Evolutionary conservation across 2,113 vertebrate species (phyloP), one percentile per base, ranked within the genome.

Genomic region (Chloroceryle aenea): DNA sequence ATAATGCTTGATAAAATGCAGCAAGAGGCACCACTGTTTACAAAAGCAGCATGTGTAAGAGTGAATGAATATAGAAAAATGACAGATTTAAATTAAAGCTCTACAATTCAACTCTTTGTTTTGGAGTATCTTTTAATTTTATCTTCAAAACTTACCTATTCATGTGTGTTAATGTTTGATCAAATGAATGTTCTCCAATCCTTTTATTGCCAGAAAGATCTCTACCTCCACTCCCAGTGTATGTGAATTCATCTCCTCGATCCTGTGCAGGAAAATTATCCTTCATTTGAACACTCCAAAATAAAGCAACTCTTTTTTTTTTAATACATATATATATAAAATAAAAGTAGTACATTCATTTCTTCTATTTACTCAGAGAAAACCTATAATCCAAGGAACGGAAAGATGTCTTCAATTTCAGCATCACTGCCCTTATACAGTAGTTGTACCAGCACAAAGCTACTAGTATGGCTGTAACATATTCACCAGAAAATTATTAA

Each of bases 201-300:
- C 99, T 99, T 97, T 99, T 99, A 98, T 99, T 99, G 91, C 99
- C 99, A 73, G 99, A 99, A 95, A 99, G 99, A 98, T 99, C 99
- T 91, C 99, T 99, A 93, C 99, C 99, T 94, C 99, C 99, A 69
- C 99, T 99, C 73, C 99, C 99, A 43, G 99, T 99, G 96, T 99
- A 99, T 40, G 99, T 99, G 97, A 99, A 99, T 97, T 99, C 99
- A 97, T 99, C 99, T 52, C 99, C 99, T 96, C 99, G 98, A 93
- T 99, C 99, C 99, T 99, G 89, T 66, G 93, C 75, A 76, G 93
- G 71, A 97, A 97, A 76, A 97, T 96, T 81, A 94, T 96, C 86
- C 63, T 88, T 78, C 20, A 45, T 88, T 96, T 97, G 96, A 95
- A 92, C 45, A 55, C 29, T 73, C 55, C 56, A 47, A 90, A 78